These are phyloP conservation scores for Bellardia bayeri DNA, from an alignment of 2,888 invertebrate species.

Conservation along the genomic window DNA sequence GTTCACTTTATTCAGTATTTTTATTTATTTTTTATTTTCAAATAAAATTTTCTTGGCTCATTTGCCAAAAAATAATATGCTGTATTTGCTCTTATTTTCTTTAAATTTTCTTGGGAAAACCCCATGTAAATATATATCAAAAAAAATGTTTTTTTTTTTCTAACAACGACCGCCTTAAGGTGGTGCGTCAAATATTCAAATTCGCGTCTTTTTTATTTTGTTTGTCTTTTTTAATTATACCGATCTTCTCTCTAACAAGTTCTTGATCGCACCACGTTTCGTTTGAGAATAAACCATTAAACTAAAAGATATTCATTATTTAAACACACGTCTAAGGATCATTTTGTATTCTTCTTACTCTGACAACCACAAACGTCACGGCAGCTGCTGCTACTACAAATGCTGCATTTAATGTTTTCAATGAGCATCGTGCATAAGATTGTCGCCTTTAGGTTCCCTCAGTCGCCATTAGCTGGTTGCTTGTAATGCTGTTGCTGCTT, in stretches of 20 bases:
- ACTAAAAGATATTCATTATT: slow-evolving; percentile 81
- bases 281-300: slow-evolving; percentile 81
- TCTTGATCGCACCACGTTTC: slow-evolving; percentile 82
- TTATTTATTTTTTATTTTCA: slow-evolving; percentile 43
- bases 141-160: slow-evolving; percentile 27
- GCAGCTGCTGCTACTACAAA: slow-evolving; percentile 3
- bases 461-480: slow-evolving; percentile 44
- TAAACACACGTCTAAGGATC: slow-evolving; percentile 79
- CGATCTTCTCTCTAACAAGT: slow-evolving; percentile 71
- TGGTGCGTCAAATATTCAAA: slow-evolving; percentile 48
- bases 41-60: slow-evolving; percentile 59
- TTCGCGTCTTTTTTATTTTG: slow-evolving; percentile 39
- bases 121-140: slow-evolving; percentile 76
- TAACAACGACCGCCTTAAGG: slow-evolving; percentile 45
- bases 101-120: slow-evolving; percentile 82
- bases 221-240: slow-evolving; percentile 55
- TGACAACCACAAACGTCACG: slow-evolving; percentile 1
- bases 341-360: slow-evolving; percentile 36
- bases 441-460: slow-evolving; percentile 50
- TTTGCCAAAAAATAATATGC: slow-evolving; percentile 49
- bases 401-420: slow-evolving; percentile 30
- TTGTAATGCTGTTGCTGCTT: slow-evolving; percentile 56
- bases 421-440: slow-evolving; percentile 40
- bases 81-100: slow-evolving; percentile 72
- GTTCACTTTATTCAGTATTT: slow-evolving; percentile 36